Conservation (phyloP, 2,888 invertebrate species). For the Steromphala cineraria region DNA sequence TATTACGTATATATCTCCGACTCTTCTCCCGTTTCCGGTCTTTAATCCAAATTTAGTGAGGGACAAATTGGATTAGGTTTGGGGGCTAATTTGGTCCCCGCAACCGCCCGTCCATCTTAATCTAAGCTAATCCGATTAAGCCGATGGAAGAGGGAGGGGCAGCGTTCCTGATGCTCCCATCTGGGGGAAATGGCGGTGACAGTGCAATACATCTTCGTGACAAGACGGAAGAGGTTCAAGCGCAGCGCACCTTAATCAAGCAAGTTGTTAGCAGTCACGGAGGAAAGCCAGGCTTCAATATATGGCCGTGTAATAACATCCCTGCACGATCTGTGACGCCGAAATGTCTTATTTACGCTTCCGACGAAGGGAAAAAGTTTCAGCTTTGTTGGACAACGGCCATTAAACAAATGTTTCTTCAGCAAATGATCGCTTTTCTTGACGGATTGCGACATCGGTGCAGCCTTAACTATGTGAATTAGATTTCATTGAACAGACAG, state of each 20-base stretch:
- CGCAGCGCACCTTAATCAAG: neutral
- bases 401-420: slow-evolving; percentile 2
- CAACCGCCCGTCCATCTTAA: slow-evolving; percentile 30
- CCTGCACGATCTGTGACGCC: neutral
- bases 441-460: neutral
- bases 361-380: neutral
- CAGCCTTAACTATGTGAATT: neutral
- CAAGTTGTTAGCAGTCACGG: slow-evolving; percentile 5
- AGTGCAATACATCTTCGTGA: slow-evolving; percentile 4
- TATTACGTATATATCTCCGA: slow-evolving; percentile 36
- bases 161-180: neutral
- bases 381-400: neutral
- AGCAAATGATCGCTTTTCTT: neutral
- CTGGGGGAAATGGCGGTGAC: slow-evolving; percentile 6
- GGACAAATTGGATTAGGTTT: slow-evolving; percentile 37
- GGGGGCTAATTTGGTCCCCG: slow-evolving; percentile 27
- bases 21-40: slow-evolving; percentile 25
- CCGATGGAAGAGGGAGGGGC: neutral
- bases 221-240: slow-evolving; percentile 1
- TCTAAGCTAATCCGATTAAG: slow-evolving; percentile 29
- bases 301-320: neutral
- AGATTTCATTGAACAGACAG: no score
- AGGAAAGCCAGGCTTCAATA: neutral
- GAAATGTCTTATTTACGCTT: neutral
- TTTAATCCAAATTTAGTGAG: slow-evolving; percentile 42